A percentile compares a stretch with the other conserved stretches of the same genome.
These are phyloP conservation scores for Diabrotica virgifera DNA, from an alignment of 1,140 invertebrate species.

Conservation along the genomic window DNA sequence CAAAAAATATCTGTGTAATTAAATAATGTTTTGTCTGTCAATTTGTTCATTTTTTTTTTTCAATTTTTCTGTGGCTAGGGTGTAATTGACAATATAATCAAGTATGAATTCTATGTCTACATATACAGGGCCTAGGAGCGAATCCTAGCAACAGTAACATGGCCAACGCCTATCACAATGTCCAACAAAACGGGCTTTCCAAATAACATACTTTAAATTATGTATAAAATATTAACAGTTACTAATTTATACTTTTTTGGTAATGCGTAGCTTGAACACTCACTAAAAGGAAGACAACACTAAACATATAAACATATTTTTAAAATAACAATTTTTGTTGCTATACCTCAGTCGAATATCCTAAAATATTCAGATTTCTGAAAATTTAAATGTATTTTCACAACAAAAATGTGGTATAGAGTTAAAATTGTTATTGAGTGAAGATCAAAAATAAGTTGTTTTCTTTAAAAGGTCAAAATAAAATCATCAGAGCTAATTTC, in stretches of 20 bases:
- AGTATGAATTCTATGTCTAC: constrained; percentile 49
- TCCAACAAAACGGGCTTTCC: constrained; percentile 49
- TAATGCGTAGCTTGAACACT: constrained; percentile 49
- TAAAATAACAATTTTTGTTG: constrained; percentile 27
- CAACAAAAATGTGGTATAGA: not conserved
- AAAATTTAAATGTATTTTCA: too few species aligned
- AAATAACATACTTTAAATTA: constrained; percentile 51
- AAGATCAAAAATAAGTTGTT: not conserved
- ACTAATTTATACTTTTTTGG: constrained; percentile 46
- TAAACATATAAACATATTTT: constrained; percentile 37
- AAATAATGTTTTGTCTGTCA: constrained; percentile 52
- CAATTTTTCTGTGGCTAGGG: constrained; percentile 43
- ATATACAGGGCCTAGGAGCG: constrained; percentile 46
- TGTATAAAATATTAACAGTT: constrained; percentile 53
- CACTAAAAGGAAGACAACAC: constrained; percentile 48
- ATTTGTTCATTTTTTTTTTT: constrained; percentile 45
- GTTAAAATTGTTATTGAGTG: not conserved
- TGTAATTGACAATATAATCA: constrained; percentile 51
- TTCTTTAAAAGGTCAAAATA: too few species aligned
- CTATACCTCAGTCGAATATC: constrained; percentile 5
- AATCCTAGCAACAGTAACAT: constrained; percentile 50
- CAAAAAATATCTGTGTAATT: constrained; percentile 56
- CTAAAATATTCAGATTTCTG: not conserved
- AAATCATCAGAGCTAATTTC: too few species aligned
- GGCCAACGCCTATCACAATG: constrained; percentile 50